Conservation (phyloP, 2,797 vertebrate genomes). For the Sorex maritimensis region DNA sequence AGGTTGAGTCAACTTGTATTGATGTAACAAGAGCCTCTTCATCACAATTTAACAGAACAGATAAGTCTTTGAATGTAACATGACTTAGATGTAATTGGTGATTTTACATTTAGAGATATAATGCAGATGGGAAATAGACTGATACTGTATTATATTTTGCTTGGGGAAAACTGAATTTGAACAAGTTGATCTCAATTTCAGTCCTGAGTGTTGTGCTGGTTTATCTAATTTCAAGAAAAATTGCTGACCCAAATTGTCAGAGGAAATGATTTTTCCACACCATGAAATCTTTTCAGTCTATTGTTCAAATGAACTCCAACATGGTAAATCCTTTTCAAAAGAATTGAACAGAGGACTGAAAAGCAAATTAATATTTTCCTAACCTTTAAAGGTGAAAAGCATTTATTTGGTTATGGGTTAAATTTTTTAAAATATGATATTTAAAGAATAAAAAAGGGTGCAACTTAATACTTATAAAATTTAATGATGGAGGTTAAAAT, state of each 20-base stretch:
- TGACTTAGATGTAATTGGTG: conserved; percentile 69
- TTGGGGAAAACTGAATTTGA: conserved; percentile 76
- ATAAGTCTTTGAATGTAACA: conserved; percentile 32
- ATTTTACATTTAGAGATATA: conserved; percentile 67
- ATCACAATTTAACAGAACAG: conserved; percentile 59
- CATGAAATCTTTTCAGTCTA: conserved; percentile 59
- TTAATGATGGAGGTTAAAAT: background rate
- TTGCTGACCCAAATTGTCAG: conserved; percentile 72
- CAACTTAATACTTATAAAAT: conserved; percentile 44
- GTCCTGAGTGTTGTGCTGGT: conserved; percentile 18
- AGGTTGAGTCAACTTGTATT: conserved; percentile 37
- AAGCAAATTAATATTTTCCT: conserved; percentile 79
- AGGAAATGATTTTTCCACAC: conserved; percentile 73
- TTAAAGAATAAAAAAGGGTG: conserved; percentile 55
- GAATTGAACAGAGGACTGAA: conserved; percentile 66
- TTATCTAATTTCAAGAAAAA: conserved; percentile 83
- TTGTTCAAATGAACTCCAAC: conserved; percentile 77
- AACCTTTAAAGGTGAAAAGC: conserved; percentile 62
- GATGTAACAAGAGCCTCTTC: conserved; percentile 25
- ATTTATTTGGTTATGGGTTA: conserved; percentile 58
- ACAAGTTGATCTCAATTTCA: conserved; percentile 69
- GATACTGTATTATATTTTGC: conserved; percentile 71
- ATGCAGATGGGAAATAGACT: conserved; percentile 63
- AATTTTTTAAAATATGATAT: conserved; percentile 74
- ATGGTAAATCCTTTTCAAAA: conserved; percentile 75